Percentiles rank a stretch among this genome's conserved stretches.
Evolutionary conservation across 1,140 invertebrate species (phyloP).

Genomic region (Nymphalis io): DNA sequence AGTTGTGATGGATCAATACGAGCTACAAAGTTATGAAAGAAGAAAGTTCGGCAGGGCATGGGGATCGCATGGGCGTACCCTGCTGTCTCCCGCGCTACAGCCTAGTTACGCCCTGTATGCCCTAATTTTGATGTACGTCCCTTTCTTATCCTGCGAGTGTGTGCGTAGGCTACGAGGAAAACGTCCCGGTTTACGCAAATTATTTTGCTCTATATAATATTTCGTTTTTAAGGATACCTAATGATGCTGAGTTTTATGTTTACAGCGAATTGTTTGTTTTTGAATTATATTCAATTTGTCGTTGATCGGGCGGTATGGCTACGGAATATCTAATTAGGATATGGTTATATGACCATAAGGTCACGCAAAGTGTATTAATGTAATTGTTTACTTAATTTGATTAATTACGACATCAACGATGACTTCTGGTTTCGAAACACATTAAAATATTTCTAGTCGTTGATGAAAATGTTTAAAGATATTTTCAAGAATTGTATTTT

Average conservation of each 20-base stretch:
- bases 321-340: neutral
- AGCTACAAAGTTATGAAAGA: slow-evolving; percentile 79
- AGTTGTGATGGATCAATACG: slow-evolving; percentile 78
- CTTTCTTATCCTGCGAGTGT: slow-evolving; percentile 46
- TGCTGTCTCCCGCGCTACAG: slow-evolving; percentile 70
- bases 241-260: slow-evolving; percentile 18
- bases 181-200: slow-evolving; percentile 37
- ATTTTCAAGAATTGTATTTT: too few species aligned
- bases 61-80: slow-evolving; percentile 69
- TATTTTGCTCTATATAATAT: slow-evolving; percentile 27
- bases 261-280: slow-evolving; percentile 2
- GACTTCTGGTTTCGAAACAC: neutral
- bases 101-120: slow-evolving; percentile 78
- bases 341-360: too few species aligned
- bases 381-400: slow-evolving; percentile 4
- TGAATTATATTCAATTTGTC: neutral
- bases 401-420: slow-evolving; percentile 1
- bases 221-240: slow-evolving; percentile 25
- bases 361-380: neutral
- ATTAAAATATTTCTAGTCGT: too few species aligned
- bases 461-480: too few species aligned
- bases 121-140: slow-evolving; percentile 75
- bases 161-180: slow-evolving; percentile 55
- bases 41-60: slow-evolving; percentile 76
- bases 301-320: neutral